Percentiles rank a stretch among this genome's conserved stretches.
These are phyloP conservation scores for Sandelia bainsii DNA, from an alignment of 2,797 vertebrate genomes.

Conservation along the genomic window DNA sequence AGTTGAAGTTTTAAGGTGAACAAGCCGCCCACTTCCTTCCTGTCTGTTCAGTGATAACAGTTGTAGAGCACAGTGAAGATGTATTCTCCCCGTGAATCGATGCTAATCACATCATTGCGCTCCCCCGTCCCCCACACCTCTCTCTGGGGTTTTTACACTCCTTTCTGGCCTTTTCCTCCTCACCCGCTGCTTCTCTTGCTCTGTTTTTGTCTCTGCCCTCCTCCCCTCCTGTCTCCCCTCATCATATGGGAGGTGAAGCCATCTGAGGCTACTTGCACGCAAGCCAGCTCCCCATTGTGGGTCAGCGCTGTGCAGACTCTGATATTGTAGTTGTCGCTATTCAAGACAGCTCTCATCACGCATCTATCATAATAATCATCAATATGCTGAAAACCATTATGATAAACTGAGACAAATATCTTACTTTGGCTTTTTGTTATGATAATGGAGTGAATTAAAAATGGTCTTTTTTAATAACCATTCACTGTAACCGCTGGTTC, in stretches of 20 bases:
- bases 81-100: constrained; percentile 73
- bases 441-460: background rate
- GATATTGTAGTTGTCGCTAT: constrained; percentile 32
- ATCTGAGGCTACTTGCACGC: constrained; percentile 66
- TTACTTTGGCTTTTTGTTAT: background rate
- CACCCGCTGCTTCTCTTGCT: constrained; percentile 55
- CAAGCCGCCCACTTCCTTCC: constrained; percentile 63
- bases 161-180: constrained; percentile 61
- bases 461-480: too few species aligned
- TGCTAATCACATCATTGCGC: constrained; percentile 75
- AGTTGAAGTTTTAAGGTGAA: constrained; percentile 66
- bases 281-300: constrained; percentile 45
- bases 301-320: constrained; percentile 41
- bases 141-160: constrained; percentile 71
- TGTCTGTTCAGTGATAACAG: constrained; percentile 67
- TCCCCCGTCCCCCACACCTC: constrained; percentile 45
- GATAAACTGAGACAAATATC: background rate
- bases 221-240: constrained; percentile 58
- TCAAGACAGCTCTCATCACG: constrained; percentile 32
- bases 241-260: constrained; percentile 61
- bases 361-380: constrained; percentile 20
- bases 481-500: background rate
- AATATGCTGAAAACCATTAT: background rate
- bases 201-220: constrained; percentile 39
- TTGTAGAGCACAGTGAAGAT: constrained; percentile 61